Percentiles rank a stretch among this genome's conserved stretches.
Conservation (phyloP, 2,797 vertebrate genomes). For the Rhynchonycteris naso region DNA sequence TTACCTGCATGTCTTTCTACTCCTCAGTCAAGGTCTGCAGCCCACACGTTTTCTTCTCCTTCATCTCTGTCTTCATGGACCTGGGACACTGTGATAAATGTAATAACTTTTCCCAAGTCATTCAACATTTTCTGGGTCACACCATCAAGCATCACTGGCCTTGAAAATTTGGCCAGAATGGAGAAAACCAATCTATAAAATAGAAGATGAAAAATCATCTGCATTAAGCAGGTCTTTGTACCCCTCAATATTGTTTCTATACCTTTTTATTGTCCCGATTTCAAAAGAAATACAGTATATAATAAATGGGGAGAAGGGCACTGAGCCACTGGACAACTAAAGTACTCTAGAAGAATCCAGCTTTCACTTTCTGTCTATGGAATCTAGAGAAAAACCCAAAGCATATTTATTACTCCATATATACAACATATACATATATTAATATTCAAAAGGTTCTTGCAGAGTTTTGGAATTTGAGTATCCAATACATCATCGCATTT, state of each 20-base stretch:
- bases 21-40: background rate
- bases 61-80: background rate
- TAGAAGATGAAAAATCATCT: background rate
- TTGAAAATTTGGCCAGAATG: background rate
- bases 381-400: constrained; percentile 23
- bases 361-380: background rate
- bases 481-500: background rate
- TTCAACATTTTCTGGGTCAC: background rate
- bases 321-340: background rate
- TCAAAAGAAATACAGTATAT: background rate
- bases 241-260: background rate
- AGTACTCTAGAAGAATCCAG: background rate
- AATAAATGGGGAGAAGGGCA: background rate
- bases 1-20: background rate
- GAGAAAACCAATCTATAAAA: background rate
- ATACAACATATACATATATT: background rate
- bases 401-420: background rate
- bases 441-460: background rate
- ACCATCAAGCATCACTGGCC: background rate
- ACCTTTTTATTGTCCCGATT: background rate
- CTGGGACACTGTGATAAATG: background rate
- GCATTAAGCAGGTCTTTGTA: background rate
- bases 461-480: constrained; percentile 27
- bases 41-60: background rate
- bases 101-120: background rate